Evolutionary conservation across 2,888 invertebrate genomes (phyloP), one percentile per base, ranked within the genome.

Genomic region (Unio pictorum): DNA sequence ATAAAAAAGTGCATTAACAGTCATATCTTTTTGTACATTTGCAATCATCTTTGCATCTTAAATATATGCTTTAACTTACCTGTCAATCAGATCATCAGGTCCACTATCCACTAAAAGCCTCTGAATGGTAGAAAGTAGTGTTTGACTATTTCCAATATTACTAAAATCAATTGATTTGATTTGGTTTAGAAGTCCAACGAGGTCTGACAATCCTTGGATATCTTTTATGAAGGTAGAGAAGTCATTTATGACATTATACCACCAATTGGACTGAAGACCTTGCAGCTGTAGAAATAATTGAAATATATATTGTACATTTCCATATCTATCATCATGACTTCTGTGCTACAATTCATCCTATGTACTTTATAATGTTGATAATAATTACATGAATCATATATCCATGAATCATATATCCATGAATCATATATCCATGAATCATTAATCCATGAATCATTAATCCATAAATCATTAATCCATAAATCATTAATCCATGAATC

Each of bases 31-130:
- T 34, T 34, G 2, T 2, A 34, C 8, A 34, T 8, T 34, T 34
- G 1, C 34, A 45, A 11, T 45, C 15, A 11, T 45, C 15, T 45
- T 45, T 45, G 11, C 45, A 45, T 45, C 15, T 45, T 11, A 45
- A 45, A 45, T 15, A 45, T 15, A 15, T 15, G 15, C 45, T 45
- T 45, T 45, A 45, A 45, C 45, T 28, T 73, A 85, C 85, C 78
- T 82, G 61, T 75, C 63, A 56, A 81, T 75, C 3, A 85, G 45
- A 7, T 68, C 73, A 26, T 84, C 82, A n/a, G 84, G 84, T 34
- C 78, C 76, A 55, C 73, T 79, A 64, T 80, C 78, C n/a, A 73
- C 67, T 30, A 85, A 64, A 26, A 84, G 68, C 30, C 68, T 67
- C 72, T 85, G 81, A 7, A 83, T 8, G 18, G 77, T 73, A 3